Evolutionary conservation across 2,888 invertebrate genomes (phyloP).

Genomic region (Leptopilina drosophilae): DNA sequence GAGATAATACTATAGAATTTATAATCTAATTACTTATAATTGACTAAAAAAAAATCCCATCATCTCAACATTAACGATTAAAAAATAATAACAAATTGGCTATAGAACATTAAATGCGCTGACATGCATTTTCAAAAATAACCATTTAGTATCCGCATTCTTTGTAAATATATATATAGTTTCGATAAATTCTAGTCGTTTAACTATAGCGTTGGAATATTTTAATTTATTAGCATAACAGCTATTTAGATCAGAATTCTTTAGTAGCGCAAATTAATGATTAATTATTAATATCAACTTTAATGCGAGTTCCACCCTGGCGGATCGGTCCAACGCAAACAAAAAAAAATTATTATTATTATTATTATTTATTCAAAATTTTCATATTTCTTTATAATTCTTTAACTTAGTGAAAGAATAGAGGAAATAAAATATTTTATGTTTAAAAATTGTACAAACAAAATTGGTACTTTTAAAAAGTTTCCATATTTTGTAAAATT

Average conservation of each 20-base stretch:
- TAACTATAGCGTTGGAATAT: conserved; percentile 12
- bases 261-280: conserved; percentile 14
- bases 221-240: conserved; percentile 28
- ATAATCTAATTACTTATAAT: conserved; percentile 32
- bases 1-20: background rate
- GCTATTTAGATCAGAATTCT: conserved; percentile 14
- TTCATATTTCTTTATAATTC: too few species aligned
- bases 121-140: conserved; percentile 27
- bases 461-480: too few species aligned
- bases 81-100: conserved; percentile 32
- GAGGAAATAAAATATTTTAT: too few species aligned
- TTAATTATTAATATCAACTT: background rate
- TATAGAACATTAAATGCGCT: conserved; percentile 29
- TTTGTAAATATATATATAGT: conserved; percentile 19
- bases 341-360: too few species aligned
- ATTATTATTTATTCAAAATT: too few species aligned
- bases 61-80: conserved; percentile 24
- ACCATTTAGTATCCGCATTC: conserved; percentile 35
- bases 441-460: too few species aligned
- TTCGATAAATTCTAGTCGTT: background rate
- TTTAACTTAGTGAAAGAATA: too few species aligned
- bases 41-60: conserved; percentile 25
- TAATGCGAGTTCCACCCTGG: background rate
- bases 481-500: too few species aligned
- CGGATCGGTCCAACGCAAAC: too few species aligned